Evolutionary conservation across 2,888 invertebrate species (phyloP), one percentile per base, ranked within the genome.

Genomic region (Meteorus colon): DNA sequence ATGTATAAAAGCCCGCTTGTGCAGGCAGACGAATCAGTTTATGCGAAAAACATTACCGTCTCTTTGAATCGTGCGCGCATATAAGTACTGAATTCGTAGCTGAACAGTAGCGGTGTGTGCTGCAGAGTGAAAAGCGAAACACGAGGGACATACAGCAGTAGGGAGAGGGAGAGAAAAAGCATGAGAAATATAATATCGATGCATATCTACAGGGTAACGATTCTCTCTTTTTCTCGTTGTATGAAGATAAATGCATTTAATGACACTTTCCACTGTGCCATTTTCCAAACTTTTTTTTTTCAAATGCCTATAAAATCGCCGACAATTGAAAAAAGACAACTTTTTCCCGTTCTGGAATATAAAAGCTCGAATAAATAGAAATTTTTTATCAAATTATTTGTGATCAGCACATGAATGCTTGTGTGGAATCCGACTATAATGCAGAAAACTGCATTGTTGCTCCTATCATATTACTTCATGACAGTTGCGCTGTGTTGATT

Each of bases 1-100:
- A 62, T 19, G 71, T 34, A 48, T 55, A 60, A 73, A 77, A 73
- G 65, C 37, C 37, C 1, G 41, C 55, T 55, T 19, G 19, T 19
- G 19, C 12, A 19, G 5, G 31, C 55, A 51, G 29, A 14, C 67
- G 60, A 78, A 77, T 75, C 77, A 76, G 74, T 76, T 79, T 76
- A 77, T 76, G 74, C 65, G 75, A 77, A 62, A 75, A 27, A 59
- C 66, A 74, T 78, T 76, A 76, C 55, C 76, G 65, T 76, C 69
- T 31, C 48, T 27, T 48, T 68, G 51, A 29, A 48, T 45, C 55
- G 55, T 55, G 55, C 24, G 5, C 48, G 19, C 55, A 45, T 51
- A 48, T 31, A 48, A 29, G 29, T 45, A 55, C 34, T 63, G 16
- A 0, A 27, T 73, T 66, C 41, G 14, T 48, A 71, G 45, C 55